These are phyloP conservation scores for Micromys minutus DNA, from an alignment of 2,113 vertebrate species.

Conservation along the genomic window DNA sequence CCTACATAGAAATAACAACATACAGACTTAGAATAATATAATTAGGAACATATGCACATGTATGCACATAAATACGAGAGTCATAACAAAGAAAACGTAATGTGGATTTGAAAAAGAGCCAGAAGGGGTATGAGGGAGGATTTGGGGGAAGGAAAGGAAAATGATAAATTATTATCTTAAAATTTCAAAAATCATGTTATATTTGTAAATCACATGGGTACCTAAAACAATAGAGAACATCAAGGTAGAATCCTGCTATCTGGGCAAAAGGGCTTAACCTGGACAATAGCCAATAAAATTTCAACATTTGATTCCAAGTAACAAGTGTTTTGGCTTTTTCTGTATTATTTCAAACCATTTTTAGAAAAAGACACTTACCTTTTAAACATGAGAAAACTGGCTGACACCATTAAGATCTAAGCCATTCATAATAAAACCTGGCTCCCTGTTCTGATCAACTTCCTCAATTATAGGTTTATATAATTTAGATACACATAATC, in stretches of 20 bases:
- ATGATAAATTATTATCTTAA: not conserved
- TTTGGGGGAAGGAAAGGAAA: not conserved
- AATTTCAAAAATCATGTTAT: not conserved
- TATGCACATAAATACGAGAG: not conserved
- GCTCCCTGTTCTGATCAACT: rapidly evolving
- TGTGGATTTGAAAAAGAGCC: not conserved
- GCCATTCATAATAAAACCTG: not conserved
- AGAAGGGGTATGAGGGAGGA: not conserved
- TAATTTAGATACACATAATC: not conserved
- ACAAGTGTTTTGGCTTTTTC: not conserved
- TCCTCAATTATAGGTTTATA: not conserved
- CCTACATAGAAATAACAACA: too few species aligned
- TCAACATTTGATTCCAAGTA: not conserved
- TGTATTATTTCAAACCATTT: not conserved
- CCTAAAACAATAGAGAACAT: not conserved
- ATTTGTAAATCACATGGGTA: not conserved
- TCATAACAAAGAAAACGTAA: not conserved
- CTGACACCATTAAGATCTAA: not conserved
- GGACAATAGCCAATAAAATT: not conserved
- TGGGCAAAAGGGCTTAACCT: too few species aligned
- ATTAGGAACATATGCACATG: not conserved
- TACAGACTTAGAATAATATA: not conserved
- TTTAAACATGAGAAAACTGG: not conserved
- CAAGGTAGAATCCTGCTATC: not conserved
- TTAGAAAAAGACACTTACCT: not conserved